Conservation (phyloP, 2,888 invertebrate species). For the Zaprionus obscuricornis region DNA sequence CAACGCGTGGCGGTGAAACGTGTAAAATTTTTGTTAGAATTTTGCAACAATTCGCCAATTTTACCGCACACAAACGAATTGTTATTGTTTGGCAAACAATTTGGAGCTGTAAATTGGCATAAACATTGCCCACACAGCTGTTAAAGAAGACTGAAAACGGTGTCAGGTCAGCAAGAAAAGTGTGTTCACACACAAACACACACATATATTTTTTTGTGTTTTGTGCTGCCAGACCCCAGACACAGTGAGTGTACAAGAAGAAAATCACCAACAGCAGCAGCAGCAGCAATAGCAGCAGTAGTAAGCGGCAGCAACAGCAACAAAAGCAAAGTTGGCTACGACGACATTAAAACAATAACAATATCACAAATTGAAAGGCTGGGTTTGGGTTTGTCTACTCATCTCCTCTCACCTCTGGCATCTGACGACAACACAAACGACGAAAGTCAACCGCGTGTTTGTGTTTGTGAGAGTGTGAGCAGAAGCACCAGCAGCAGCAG, state of each 20-base stretch:
- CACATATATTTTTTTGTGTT: constrained; percentile 23
- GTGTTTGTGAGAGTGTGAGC: constrained; percentile 59
- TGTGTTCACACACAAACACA: constrained; percentile 33
- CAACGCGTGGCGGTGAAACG: constrained; percentile 73
- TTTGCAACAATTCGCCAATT: constrained; percentile 48
- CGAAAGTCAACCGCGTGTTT: constrained; percentile 59
- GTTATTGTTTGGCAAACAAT: constrained; percentile 21
- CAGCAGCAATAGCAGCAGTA: too few species aligned
- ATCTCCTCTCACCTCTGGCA: constrained; percentile 3
- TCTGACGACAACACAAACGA: constrained; percentile 16
- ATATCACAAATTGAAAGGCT: constrained; percentile 37
- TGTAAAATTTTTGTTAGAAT: constrained; percentile 54
- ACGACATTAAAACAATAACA: constrained; percentile 38
- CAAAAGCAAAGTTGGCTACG: constrained; percentile 42
- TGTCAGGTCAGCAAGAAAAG: constrained; percentile 35
- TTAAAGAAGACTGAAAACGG: constrained; percentile 24
- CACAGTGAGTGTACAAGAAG: constrained; percentile 36
- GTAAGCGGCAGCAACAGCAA: constrained; percentile 32
- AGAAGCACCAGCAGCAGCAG: constrained; percentile 33
- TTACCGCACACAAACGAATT: constrained; percentile 31
- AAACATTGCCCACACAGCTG: constrained; percentile 9
- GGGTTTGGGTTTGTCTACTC: constrained; percentile 24
- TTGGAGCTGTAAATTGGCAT: constrained; percentile 5
- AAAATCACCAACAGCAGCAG: constrained; percentile 26
- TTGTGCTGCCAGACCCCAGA: constrained; percentile 52